Conservation (phyloP, 2,113 vertebrate species). For the Labeo rohita region DNA sequence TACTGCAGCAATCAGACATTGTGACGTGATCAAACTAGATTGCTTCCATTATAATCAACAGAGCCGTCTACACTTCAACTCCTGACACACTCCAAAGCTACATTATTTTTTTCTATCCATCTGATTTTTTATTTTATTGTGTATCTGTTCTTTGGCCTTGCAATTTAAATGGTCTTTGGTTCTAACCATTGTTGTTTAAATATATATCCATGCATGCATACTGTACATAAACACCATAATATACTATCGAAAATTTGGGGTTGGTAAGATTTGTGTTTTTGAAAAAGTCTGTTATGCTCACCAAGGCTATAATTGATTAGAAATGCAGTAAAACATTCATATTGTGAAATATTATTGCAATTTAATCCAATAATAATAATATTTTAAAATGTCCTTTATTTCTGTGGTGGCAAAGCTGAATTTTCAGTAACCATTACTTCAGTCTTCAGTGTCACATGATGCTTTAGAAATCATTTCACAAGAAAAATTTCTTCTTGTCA, state of each 20-base stretch:
- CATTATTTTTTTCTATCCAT: not conserved
- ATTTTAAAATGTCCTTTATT: too few relatives aligned
- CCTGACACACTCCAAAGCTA: not conserved
- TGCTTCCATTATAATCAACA: not conserved
- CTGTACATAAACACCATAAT: not conserved
- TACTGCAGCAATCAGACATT: not conserved
- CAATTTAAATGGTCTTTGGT: too few relatives aligned
- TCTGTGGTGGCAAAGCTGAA: too few relatives aligned
- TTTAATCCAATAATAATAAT: too few relatives aligned
- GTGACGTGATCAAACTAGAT: not conserved
- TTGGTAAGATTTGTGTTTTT: not conserved
- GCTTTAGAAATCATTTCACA: not conserved
- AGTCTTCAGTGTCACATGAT: too few relatives aligned
- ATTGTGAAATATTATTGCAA: too few relatives aligned
- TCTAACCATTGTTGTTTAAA: too few relatives aligned
- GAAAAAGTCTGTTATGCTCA: not conserved
- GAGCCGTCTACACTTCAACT: not conserved
- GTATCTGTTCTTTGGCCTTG: not conserved
- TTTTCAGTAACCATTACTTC: too few relatives aligned
- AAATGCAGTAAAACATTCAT: too few relatives aligned
- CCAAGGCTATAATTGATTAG: not conserved
- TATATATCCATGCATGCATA: not conserved
- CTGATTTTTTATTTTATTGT: not conserved
- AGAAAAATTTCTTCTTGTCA: too few relatives aligned
- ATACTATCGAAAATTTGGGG: not conserved